Base-by-base conservation (phyloP, 2,888 invertebrate species). In the Oxyteleia sp. region DNA sequence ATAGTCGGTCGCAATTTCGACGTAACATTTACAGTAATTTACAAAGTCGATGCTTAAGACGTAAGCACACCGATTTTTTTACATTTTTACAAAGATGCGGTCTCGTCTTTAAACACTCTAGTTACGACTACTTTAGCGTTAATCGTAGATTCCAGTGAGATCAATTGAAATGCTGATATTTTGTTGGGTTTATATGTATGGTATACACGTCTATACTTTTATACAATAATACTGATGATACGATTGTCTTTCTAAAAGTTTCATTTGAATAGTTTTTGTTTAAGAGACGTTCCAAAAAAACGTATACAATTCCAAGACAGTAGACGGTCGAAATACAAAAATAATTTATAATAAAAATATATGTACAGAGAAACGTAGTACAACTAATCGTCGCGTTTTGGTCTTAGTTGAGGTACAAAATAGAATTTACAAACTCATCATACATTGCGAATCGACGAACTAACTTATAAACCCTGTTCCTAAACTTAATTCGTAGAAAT, bases 1-100 rank as follows among this genome's bases (percentile, higher is more conserved):
- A 72, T 84, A 64, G 47, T 45, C 64, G 57, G 10, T 63, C 57
- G 59, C 26, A 26, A 13, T 51, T 11, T 75, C 41, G 74, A 53
- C 41, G 53, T 53, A 72, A 84, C 80, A 80, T 84, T 76, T 84
- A 84, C 84, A 84, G 38, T 80, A 80, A 71, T 84, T 76, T 84
- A 84, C 84, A 84, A 59, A n/a, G 47, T 71, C 63, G 64, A 26
- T 59, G 71, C 79, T 84, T 59, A 59, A 20, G 20, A 75, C 51
- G 38, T 53, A 47, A 82, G 57, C 43, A 61, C 53, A 68, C 13
- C 23, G 15, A 66, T 49, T 74, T 69, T 59, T 49, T 76, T 84
- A 84, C 84, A 80, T 72, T 72, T 84, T 80, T 84, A 75, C 79
- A 84, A 43, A n/a, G 15, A 49, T 20, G 26, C 10, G 13, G 63